A percentile compares a stretch with the other conserved stretches of the same genome.
phyloP scores from a whole-genome alignment of 1,140 invertebrate species.

The Drosophila rufa region DNA sequence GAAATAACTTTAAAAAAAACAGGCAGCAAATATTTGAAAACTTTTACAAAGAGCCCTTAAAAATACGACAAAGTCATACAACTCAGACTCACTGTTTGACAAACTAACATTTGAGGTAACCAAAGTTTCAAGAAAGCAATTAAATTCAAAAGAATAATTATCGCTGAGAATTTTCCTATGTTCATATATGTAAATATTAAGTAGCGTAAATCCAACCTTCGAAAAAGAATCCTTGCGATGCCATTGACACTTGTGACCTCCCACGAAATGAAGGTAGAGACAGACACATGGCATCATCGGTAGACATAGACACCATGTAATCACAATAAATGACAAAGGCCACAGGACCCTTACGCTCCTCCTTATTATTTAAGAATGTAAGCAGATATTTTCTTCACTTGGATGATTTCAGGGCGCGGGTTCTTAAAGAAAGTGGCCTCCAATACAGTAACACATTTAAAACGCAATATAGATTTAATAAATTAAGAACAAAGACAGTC shows the following conservation, averaged over 20 bases:
- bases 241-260: slow-evolving; percentile 39
- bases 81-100: too few relatives aligned
- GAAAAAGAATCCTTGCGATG: neutral
- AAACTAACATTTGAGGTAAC: too few relatives aligned
- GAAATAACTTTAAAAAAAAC: slow-evolving; percentile 32
- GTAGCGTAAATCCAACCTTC: too few relatives aligned
- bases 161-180: too few relatives aligned
- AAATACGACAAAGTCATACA: neutral
- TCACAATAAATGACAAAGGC: slow-evolving; percentile 44
- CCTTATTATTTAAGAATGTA: slow-evolving; percentile 2
- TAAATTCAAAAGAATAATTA: too few relatives aligned
- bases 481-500: neutral
- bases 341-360: neutral
- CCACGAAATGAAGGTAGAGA: neutral
- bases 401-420: too few relatives aligned
- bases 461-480: neutral
- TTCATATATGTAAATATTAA: too few relatives aligned
- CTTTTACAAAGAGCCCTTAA: neutral
- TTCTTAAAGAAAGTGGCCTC: neutral
- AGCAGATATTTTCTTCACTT: slow-evolving; percentile 14
- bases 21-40: neutral
- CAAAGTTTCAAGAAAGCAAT: too few relatives aligned
- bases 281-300: slow-evolving; percentile 35
- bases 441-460: neutral
- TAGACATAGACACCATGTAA: slow-evolving; percentile 42